Percentiles rank a stretch among this genome's conserved stretches.
Conservation (phyloP, 2,888 invertebrate species). For the Eristalis tenax region DNA sequence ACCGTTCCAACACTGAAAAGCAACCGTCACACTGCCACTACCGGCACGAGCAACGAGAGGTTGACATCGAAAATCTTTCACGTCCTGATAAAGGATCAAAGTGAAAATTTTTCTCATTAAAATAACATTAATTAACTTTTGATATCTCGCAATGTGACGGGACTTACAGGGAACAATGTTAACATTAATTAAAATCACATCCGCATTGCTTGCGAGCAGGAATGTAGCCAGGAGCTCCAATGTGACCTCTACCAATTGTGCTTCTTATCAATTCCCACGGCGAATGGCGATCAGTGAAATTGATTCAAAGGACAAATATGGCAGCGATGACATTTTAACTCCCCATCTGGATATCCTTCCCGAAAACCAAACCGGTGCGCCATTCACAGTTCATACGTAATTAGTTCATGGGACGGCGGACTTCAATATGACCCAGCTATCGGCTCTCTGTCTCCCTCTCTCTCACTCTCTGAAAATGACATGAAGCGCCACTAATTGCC, state of each 20-base stretch:
- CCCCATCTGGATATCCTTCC: constrained; percentile 1
- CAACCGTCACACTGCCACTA: background rate
- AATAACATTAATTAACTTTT: constrained; percentile 61
- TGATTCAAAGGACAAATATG: constrained; percentile 38
- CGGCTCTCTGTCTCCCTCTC: too few relatives aligned
- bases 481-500: constrained; percentile 40
- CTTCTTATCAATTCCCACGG: constrained; percentile 32
- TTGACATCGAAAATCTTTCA: constrained; percentile 30
- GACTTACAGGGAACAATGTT: constrained; percentile 47
- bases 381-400: constrained; percentile 13
- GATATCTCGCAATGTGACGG: constrained; percentile 24
- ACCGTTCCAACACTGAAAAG: background rate
- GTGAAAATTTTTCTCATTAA: constrained; percentile 45
- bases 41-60: background rate
- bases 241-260: background rate
- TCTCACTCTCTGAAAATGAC: constrained; percentile 13
- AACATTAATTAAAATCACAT: constrained; percentile 62
- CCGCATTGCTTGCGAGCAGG: background rate
- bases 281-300: background rate
- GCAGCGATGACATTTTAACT: constrained; percentile 18
- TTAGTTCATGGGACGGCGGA: constrained; percentile 21
- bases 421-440: constrained; percentile 1
- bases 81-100: constrained; percentile 42
- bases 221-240: background rate
- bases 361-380: background rate